Conservation (phyloP, 2,888 invertebrate species). For the Aquatica leii region DNA sequence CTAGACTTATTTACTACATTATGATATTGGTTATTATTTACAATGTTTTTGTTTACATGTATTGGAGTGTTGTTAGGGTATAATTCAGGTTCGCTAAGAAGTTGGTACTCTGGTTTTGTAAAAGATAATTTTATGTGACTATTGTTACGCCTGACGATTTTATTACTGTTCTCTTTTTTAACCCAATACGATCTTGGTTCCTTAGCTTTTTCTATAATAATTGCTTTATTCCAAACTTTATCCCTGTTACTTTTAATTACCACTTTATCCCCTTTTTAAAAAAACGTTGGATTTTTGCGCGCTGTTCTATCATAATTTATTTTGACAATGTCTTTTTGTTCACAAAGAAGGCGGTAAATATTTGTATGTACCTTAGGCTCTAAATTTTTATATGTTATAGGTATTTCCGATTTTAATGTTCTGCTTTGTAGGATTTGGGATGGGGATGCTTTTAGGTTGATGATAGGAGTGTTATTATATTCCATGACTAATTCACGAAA, state of each 20-base stretch:
- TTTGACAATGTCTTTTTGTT: neutral
- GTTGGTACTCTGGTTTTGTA: too few relatives aligned
- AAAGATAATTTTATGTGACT: too few relatives aligned
- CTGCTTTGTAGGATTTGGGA: neutral
- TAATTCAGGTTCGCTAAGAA: too few relatives aligned
- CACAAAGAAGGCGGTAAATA: neutral
- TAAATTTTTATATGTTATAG: neutral
- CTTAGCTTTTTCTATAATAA: too few relatives aligned
- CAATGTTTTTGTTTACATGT: too few relatives aligned
- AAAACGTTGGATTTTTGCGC: neutral
- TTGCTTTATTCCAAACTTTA: too few relatives aligned
- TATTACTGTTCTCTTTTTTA: neutral
- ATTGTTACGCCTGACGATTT: neutral
- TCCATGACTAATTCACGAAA: slow-evolving; percentile 33
- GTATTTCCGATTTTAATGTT: neutral
- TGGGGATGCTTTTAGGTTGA: neutral
- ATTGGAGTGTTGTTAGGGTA: too few relatives aligned
- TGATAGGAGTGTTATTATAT: neutral
- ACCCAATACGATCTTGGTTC: neutral
- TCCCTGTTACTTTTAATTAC: too few relatives aligned
- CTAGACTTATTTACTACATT: too few relatives aligned
- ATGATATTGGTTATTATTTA: too few relatives aligned
- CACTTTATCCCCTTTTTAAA: neutral
- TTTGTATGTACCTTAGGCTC: neutral
- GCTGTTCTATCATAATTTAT: neutral